These are phyloP conservation scores for Nixonia krombeini DNA, from an alignment of 1,140 invertebrate genomes.

Conservation along the genomic window DNA sequence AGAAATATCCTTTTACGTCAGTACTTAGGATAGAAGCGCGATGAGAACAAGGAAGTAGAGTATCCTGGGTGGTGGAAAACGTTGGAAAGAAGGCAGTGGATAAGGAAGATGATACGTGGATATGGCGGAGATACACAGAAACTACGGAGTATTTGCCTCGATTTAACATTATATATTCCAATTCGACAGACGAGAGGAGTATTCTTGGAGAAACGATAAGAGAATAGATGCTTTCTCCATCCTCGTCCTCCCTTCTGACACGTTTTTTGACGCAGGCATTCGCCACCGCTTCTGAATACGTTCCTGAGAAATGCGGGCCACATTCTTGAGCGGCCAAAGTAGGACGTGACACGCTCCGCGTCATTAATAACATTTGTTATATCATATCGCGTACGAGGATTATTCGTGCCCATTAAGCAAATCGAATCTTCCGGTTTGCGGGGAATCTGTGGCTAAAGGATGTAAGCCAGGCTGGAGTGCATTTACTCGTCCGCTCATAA, in stretches of 20 bases:
- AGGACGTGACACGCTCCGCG: too few relatives aligned
- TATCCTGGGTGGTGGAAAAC: not conserved
- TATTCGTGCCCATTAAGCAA: conserved; percentile 29
- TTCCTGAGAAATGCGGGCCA: too few relatives aligned
- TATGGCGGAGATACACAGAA: conserved; percentile 30
- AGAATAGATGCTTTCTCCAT: conserved; percentile 54
- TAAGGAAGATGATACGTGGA: conserved; percentile 49
- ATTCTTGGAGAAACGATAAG: conserved; percentile 57
- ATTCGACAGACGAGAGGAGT: conserved; percentile 61
- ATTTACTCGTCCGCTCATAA: conserved; percentile 38
- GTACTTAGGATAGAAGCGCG: conserved; percentile 10
- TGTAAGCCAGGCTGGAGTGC: conserved; percentile 36
- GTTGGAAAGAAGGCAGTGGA: conserved; percentile 5
- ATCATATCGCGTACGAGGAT: conserved; percentile 34
- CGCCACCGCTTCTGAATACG: conserved; percentile 26
- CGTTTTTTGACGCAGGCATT: conserved; percentile 14
- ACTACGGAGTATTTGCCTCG: conserved; percentile 30
- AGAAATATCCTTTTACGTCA: conserved; percentile 50
- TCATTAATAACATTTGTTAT: conserved; percentile 36
- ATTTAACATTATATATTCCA: conserved; percentile 56
- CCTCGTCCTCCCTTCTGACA: conserved; percentile 14
- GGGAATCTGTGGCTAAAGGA: conserved; percentile 34
- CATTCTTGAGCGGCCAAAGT: conserved; percentile 8
- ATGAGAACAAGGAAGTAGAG: conserved; percentile 20
- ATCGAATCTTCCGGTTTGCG: conserved; percentile 32